phyloP scores from a whole-genome alignment of 2,113 vertebrate genomes.

The Nyctereutes procyonoides region DNA sequence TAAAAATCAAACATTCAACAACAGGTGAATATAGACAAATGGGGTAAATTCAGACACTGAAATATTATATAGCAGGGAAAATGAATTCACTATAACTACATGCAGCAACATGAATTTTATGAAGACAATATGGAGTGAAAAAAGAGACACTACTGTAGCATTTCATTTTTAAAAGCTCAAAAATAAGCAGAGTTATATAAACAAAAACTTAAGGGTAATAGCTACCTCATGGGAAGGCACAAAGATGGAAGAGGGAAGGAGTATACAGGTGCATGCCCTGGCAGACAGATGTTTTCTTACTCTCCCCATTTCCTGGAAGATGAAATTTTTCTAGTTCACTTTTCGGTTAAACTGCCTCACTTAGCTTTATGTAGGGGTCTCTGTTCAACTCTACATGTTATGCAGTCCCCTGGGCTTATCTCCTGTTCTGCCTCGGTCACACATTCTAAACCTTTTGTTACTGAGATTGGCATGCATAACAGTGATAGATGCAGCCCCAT shows the following conservation, averaged over 20 bases:
- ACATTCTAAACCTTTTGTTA: background rate
- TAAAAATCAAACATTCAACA: background rate
- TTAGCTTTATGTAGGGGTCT: background rate
- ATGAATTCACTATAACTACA: background rate
- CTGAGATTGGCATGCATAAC: background rate
- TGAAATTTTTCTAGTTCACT: background rate
- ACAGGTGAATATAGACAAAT: background rate
- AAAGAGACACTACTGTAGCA: background rate
- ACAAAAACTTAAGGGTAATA: background rate
- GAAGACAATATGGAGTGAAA: background rate
- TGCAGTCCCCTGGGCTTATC: background rate
- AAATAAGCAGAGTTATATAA: background rate
- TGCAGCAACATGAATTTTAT: background rate
- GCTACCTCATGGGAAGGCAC: background rate
- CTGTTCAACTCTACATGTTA: background rate
- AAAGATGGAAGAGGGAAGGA: background rate
- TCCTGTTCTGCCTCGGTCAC: background rate
- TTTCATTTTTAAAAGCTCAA: slow-evolving; percentile 34
- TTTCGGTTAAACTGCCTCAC: background rate
- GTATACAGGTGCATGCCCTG: background rate
- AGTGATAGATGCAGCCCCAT: background rate
- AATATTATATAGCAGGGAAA: background rate
- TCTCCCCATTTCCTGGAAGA: background rate
- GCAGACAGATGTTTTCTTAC: background rate
- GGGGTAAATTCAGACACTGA: background rate